Base-by-base conservation (phyloP, 2,113 vertebrate species). In the Heliornis fulica region DNA sequence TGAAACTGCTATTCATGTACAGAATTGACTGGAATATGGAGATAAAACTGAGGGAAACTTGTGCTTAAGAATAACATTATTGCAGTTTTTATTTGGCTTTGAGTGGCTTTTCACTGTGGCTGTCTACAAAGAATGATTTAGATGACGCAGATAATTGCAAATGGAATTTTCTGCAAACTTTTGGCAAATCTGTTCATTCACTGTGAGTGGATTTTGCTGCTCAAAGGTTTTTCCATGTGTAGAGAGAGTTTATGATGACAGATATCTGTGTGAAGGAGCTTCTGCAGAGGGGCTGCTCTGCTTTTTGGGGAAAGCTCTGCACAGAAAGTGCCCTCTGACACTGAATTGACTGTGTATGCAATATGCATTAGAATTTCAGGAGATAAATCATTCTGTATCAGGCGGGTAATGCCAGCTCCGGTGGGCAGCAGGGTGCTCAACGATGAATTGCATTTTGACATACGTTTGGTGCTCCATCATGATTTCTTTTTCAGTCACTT, bases 111-210 rank as follows among this genome's bases (percentile, higher is more conserved):
- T 78, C 10, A 29, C 60, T n/a, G 51, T 41, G 48, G 11, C 28
- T 84, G 9, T 75, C 43, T 84, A 41, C 40, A 75, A 78, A 93
- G 38, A 84, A 90, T 36, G 38, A 51, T 82, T 87, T 93, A 84
- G 69, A 93, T 79, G 69, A 78, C 68, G 31, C 46, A 65, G 56
- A 87, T 91, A 89, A 89, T 75, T 87, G 40, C 13, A 92, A 53
- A 68, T 91, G 21, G 60, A 84, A 32, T 87, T 94, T 94, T 94
- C 46, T 64, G 57, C 74, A 82, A 94, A 91, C 56, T 79, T 89
- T n/a, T 87, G 56, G 38, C 40, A 78, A 71, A 91, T 87, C 51
- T 60, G 4, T 51, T 94, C 16, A 56, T 89, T 87, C 43, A 41
- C 25, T 13, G 5, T 68, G 40, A 68, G 45, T 68, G 13, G 25